A percentile compares a stretch with the other conserved stretches of the same genome.
phyloP scores from a whole-genome alignment of 2,797 vertebrate genomes.

The Microhierax caerulescens region DNA sequence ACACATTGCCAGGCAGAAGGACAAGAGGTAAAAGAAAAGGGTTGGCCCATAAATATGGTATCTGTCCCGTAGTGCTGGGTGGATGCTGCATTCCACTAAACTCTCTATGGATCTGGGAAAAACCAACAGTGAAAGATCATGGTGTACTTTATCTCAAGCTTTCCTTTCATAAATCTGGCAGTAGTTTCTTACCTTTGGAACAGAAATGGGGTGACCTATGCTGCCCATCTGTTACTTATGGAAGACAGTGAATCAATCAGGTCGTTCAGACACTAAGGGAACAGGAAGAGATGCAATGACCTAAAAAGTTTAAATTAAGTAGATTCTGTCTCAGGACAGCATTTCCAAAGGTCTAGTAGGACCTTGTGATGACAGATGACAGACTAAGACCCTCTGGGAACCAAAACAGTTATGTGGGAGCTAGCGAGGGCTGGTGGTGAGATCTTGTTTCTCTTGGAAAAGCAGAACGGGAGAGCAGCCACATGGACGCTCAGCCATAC shows the following conservation, averaged over 20 bases:
- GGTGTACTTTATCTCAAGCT: neutral
- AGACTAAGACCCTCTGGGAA: neutral
- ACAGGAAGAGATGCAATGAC: neutral
- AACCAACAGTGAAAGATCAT: neutral
- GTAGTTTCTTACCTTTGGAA: neutral
- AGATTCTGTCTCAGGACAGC: neutral
- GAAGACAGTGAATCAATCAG: neutral
- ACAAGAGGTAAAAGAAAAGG: neutral
- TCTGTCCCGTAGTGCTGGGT: neutral
- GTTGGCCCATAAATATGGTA: neutral
- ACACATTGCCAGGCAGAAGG: fast-evolving
- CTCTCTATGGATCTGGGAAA: neutral
- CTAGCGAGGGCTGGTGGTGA: neutral
- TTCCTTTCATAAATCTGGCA: neutral
- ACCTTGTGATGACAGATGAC: neutral
- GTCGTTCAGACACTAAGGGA: neutral
- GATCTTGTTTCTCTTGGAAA: neutral
- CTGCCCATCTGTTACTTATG: neutral
- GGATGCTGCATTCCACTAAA: neutral
- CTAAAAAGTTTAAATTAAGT: neutral
- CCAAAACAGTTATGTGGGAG: fast-evolving
- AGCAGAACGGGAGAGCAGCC: fast-evolving
- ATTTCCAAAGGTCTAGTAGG: neutral
- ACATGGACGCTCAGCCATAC: neutral
- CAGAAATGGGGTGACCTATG: neutral